A percentile compares a stretch with the other conserved stretches of the same genome.
phyloP scores from a whole-genome alignment of 2,797 vertebrate genomes.

The Sphenopsis melanotis region DNA sequence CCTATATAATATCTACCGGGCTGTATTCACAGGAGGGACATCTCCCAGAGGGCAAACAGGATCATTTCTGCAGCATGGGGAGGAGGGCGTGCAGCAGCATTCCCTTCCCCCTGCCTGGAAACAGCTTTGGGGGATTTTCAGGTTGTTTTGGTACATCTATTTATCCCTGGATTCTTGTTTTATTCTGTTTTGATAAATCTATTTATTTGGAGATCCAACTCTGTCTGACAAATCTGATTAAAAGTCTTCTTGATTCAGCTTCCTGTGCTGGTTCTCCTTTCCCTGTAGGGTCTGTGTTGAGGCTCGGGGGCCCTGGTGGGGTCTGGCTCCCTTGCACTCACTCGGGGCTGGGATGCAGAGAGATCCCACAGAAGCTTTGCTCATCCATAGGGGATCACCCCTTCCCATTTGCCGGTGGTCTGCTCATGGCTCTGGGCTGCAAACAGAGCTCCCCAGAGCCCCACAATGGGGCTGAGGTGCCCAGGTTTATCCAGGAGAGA shows the following conservation, averaged over 20 bases:
- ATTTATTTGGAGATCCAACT: constrained; percentile 64
- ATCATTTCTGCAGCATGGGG: constrained; percentile 20
- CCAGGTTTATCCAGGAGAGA: not conserved
- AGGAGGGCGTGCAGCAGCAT: not conserved
- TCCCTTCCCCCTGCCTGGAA: not conserved
- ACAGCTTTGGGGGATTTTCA: constrained; percentile 35
- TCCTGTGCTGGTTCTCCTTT: not conserved
- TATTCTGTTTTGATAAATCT: constrained; percentile 57
- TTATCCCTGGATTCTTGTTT: constrained; percentile 35
- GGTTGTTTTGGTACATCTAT: constrained; percentile 18
- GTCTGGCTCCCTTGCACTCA: not conserved
- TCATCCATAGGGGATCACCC: not conserved
- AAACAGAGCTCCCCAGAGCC: not conserved
- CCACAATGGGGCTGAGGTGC: rapidly evolving
- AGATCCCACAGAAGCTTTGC: not conserved
- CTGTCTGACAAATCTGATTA: constrained; percentile 44
- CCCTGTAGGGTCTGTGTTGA: not conserved
- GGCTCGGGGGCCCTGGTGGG: rapidly evolving
- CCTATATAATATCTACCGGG: constrained; percentile 32
- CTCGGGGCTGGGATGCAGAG: not conserved
- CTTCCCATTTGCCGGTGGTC: rapidly evolving
- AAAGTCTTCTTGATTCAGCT: constrained; percentile 31
- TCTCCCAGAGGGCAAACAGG: constrained; percentile 10
- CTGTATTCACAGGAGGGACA: not conserved
- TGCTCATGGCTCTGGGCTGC: rapidly evolving